Percentiles rank a stretch among this genome's conserved stretches.
These are phyloP conservation scores for Actinia tenebrosa DNA, from an alignment of 64 coral and sea anemone species.

Conservation along the genomic window DNA sequence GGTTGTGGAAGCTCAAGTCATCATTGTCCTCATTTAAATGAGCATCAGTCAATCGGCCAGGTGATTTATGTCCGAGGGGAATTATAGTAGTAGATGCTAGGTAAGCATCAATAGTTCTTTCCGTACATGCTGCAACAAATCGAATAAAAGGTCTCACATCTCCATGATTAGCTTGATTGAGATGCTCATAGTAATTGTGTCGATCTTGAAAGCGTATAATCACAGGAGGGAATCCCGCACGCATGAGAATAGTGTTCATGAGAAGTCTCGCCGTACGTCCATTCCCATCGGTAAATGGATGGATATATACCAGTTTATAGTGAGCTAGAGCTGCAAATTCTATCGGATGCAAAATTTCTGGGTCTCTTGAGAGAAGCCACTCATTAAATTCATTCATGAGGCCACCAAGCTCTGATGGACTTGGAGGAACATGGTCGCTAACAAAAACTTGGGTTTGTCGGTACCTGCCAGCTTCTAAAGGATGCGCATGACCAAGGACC, in stretches of 20 bases:
- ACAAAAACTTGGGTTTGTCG: constrained; percentile 91
- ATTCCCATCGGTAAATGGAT: constrained; percentile 99
- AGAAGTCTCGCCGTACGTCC: constrained; percentile 81
- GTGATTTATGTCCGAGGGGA: constrained; percentile 69
- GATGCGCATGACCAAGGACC: constrained; percentile 89
- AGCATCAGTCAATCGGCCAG: constrained; percentile 73
- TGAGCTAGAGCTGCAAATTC: constrained; percentile 98
- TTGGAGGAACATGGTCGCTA: constrained; percentile 79
- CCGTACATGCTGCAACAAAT: constrained; percentile 94
- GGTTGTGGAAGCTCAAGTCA: constrained; percentile 14
- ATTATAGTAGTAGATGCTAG: constrained; percentile 91
- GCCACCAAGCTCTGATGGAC: constrained; percentile 72
- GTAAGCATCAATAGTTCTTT: constrained; percentile 94
- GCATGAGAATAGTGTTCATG: constrained; percentile 99
- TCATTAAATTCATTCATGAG: constrained; percentile 85
- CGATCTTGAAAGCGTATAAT: constrained; percentile 84
- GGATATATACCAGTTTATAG: constrained; percentile 96
- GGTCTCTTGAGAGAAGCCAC: constrained; percentile 72
- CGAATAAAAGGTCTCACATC: constrained; percentile 95
- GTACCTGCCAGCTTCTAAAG: constrained; percentile 85
- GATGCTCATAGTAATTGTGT: constrained; percentile 82
- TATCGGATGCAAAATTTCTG: constrained; percentile 75
- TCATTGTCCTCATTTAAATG: constrained; percentile 18
- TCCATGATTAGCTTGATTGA: constrained; percentile 93
- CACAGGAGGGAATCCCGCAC: constrained; percentile 95